Conservation (phyloP, 2,888 invertebrate genomes). For the Sesia apiformis region DNA sequence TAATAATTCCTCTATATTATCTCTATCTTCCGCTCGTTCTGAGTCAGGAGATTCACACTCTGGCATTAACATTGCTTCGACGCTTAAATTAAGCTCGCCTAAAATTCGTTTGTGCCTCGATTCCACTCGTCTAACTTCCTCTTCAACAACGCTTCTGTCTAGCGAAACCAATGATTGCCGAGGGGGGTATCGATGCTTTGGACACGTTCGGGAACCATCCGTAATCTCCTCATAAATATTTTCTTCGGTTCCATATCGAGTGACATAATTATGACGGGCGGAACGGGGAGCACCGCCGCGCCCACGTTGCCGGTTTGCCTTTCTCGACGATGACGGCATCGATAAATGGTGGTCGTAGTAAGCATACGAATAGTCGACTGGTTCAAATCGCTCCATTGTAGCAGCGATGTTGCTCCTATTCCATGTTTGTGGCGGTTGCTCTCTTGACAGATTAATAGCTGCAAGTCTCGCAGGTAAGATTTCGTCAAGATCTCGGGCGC, state of each 20-base stretch:
- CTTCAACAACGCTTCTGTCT: slow-evolving; percentile 83
- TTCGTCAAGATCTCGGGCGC: slow-evolving; percentile 66
- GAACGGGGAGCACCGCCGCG: slow-evolving; percentile 55
- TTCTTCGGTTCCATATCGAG: slow-evolving; percentile 88
- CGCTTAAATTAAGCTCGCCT: slow-evolving; percentile 89
- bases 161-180: slow-evolving; percentile 79
- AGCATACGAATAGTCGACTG: slow-evolving; percentile 87
- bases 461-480: slow-evolving; percentile 67
- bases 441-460: slow-evolving; percentile 58
- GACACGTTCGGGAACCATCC: slow-evolving; percentile 74
- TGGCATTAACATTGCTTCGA: slow-evolving; percentile 94
- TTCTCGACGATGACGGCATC: slow-evolving; percentile 70
- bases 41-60: slow-evolving; percentile 79
- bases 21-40: slow-evolving; percentile 77
- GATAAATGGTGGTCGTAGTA: slow-evolving; percentile 86
- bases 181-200: slow-evolving; percentile 63
- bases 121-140: slow-evolving; percentile 88
- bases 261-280: slow-evolving; percentile 81
- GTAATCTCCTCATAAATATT: slow-evolving; percentile 88
- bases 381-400: slow-evolving; percentile 78
- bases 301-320: slow-evolving; percentile 58
- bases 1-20: slow-evolving; percentile 78
- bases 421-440: slow-evolving; percentile 70
- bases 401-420: slow-evolving; percentile 78
- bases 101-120: slow-evolving; percentile 87